Conservation (phyloP, 2,888 invertebrate genomes). For the Chrysolina oricalcia region DNA sequence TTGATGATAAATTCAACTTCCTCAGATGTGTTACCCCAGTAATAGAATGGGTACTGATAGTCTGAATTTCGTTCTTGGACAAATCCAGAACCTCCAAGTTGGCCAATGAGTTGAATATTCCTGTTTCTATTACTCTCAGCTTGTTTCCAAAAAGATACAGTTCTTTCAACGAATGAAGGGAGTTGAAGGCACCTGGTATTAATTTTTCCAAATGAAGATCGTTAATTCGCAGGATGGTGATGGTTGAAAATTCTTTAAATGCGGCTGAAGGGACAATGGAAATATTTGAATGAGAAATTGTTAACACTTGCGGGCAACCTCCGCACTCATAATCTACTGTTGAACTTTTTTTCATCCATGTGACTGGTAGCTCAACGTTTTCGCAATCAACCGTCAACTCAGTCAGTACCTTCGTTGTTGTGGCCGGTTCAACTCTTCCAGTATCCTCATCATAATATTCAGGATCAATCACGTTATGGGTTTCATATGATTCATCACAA, state of each 20-base stretch:
- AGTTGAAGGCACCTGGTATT: constrained; percentile 20
- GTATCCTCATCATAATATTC: not conserved
- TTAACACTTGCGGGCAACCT: not conserved
- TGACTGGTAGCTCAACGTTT: not conserved
- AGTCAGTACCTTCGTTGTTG: not conserved
- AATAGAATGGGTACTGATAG: not conserved
- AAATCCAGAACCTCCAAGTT: constrained; percentile 20
- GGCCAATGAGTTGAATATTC: constrained; percentile 17
- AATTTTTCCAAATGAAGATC: not conserved
- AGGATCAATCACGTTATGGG: accelerated
- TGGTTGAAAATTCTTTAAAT: not conserved
- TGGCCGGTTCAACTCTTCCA: no score
- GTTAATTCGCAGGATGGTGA: not conserved
- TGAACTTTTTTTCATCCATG: not conserved
- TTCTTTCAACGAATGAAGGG: constrained; percentile 7
- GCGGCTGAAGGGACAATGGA: not conserved
- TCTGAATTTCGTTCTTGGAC: not conserved
- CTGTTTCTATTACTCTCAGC: not conserved
- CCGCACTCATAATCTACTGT: not conserved
- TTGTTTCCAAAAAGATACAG: constrained; percentile 9
- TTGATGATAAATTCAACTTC: constrained; percentile 1
- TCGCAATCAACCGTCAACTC: not conserved
- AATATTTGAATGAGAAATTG: not conserved
- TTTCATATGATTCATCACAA: not conserved
- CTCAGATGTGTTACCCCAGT: not conserved